Percentiles rank a stretch among this genome's conserved stretches.
These are phyloP conservation scores for Gryllus longicercus DNA, from an alignment of 2,888 invertebrate species.

Conservation along the genomic window DNA sequence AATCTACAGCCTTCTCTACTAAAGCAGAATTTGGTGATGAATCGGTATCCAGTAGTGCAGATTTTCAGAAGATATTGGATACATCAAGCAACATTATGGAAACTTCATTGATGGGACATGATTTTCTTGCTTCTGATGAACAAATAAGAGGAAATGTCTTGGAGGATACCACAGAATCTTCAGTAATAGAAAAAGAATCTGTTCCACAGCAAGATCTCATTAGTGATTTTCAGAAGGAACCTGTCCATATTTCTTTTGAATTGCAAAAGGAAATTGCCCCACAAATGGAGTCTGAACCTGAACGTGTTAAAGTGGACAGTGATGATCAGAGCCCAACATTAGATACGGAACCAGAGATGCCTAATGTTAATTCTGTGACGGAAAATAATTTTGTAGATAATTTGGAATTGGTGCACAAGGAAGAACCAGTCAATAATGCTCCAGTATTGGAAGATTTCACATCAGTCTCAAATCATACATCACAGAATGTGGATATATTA, in stretches of 20 bases:
- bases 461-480: neutral
- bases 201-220: neutral
- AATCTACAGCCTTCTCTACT: conserved; percentile 52
- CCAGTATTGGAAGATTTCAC: neutral
- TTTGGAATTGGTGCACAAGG: neutral
- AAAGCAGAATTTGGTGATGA: conserved; percentile 54
- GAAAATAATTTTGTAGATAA: neutral
- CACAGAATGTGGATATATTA: neutral
- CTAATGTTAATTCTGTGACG: neutral
- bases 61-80: conserved; percentile 1
- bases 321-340: conserved; percentile 19
- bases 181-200: neutral
- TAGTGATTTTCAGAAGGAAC: conserved; percentile 23
- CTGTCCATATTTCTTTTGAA: conserved; percentile 30
- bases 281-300: conserved; percentile 30
- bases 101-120: conserved; percentile 19
- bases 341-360: conserved; percentile 12
- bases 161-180: neutral
- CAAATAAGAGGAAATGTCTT: neutral
- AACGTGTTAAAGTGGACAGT: conserved; percentile 27
- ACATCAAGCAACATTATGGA: neutral
- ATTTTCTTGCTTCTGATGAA: conserved; percentile 20
- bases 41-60: conserved; percentile 41
- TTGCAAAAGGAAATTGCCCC: conserved; percentile 32
- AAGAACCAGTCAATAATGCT: neutral